phyloP scores from a whole-genome alignment of 2,888 invertebrate genomes.

The Rugalucina vietnamica region DNA sequence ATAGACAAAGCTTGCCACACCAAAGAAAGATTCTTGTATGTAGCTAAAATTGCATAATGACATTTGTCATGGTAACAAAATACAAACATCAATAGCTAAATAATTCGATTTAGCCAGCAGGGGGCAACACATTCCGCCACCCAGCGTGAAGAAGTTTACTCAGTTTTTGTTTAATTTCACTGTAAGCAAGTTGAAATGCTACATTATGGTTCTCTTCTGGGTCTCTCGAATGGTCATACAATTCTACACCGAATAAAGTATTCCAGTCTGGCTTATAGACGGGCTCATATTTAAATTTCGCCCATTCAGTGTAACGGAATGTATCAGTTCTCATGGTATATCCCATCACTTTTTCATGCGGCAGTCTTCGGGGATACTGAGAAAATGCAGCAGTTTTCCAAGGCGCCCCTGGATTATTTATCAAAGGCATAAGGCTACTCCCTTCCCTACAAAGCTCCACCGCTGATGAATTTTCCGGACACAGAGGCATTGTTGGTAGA shows the following conservation, averaged over 20 bases:
- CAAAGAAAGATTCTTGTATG: no score
- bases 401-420: constrained; percentile 17
- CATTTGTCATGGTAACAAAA: no score
- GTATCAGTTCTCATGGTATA: constrained; percentile 65
- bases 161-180: constrained; percentile 6
- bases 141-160: constrained; percentile 49
- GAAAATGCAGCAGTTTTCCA: constrained; percentile 53
- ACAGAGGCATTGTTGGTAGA: constrained; percentile 35
- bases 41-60: no score
- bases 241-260: constrained; percentile 87
- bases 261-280: constrained; percentile 55
- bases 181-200: constrained; percentile 83
- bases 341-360: constrained; percentile 60
- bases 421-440: constrained; percentile 58
- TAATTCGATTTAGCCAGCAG: no score
- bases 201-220: constrained; percentile 90
- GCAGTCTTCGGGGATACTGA: constrained; percentile 60
- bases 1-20: no score
- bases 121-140: constrained; percentile 40
- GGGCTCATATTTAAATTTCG: constrained; percentile 43
- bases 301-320: constrained; percentile 65
- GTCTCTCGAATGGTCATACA: constrained; percentile 91
- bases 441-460: constrained; percentile 65
- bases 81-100: no score
- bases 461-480: constrained; percentile 53